Conservation (phyloP, 1,140 invertebrate species). For the Cotesia chilonis region DNA sequence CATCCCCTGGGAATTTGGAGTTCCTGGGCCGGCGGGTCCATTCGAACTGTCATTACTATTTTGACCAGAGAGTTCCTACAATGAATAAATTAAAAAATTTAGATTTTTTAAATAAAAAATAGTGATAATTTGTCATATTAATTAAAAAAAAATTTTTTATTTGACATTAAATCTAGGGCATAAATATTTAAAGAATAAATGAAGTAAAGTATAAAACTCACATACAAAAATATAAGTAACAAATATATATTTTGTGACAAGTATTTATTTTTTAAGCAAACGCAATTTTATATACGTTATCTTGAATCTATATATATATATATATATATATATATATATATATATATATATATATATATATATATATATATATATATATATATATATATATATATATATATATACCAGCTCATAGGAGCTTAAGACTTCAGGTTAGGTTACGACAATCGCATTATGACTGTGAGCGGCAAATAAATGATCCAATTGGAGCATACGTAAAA, state of each 20-base stretch:
- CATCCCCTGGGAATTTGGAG: conserved; percentile 80
- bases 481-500: conserved; percentile 18
- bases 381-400: not conserved
- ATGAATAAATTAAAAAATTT: conserved; percentile 30
- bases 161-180: not conserved
- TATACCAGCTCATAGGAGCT: conserved; percentile 13
- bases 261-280: conserved; percentile 22
- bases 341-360: too few relatives aligned
- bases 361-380: too few relatives aligned
- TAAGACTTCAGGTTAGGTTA: conserved; percentile 29
- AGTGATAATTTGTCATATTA: too few relatives aligned
- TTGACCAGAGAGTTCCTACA: conserved; percentile 82
- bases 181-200: not conserved
- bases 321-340: too few relatives aligned
- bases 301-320: not conserved
- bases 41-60: conserved; percentile 85
- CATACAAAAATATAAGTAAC: not conserved
- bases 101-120: too few relatives aligned
- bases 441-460: conserved; percentile 29
- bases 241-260: conserved; percentile 10
- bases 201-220: conserved; percentile 2
- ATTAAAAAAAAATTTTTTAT: not conserved
- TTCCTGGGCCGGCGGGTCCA: conserved; percentile 76
- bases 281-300: conserved; percentile 23
- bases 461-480: conserved; percentile 29